These are phyloP conservation scores for Morus bassanus DNA, from an alignment of 2,797 vertebrate genomes.

Conservation along the genomic window DNA sequence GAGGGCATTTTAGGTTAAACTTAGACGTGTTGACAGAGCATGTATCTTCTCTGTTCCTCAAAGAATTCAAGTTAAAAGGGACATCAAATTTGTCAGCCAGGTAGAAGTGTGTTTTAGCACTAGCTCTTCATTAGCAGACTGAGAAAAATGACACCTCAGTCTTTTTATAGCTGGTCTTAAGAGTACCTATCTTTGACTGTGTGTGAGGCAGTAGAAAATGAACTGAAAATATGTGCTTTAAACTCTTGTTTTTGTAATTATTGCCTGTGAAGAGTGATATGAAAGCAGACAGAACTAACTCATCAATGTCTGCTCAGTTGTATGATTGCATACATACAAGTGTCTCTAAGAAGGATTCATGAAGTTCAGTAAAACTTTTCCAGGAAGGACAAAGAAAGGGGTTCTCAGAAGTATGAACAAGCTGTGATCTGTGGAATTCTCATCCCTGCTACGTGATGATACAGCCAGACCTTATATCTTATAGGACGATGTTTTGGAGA, in stretches of 20 bases:
- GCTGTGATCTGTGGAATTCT: background rate
- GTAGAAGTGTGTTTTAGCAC: background rate
- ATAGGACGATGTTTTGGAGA: rapidly evolving
- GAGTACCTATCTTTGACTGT: background rate
- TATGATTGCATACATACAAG: background rate
- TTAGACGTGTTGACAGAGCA: background rate
- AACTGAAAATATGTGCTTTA: background rate
- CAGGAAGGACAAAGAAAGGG: background rate
- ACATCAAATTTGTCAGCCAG: background rate
- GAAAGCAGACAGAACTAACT: background rate
- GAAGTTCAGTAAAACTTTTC: background rate
- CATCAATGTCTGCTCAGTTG: background rate
- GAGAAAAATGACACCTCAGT: background rate
- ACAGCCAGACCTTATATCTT: background rate
- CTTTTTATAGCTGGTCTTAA: background rate
- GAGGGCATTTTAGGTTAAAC: constrained; percentile 29
- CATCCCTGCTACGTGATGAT: background rate
- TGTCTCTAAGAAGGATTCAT: background rate
- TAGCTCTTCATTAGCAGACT: background rate
- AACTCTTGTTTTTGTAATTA: background rate
- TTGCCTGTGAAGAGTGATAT: background rate
- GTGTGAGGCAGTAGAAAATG: background rate
- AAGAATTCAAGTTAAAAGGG: constrained; percentile 22
- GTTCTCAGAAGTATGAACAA: background rate
- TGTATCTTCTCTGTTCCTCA: background rate